These are phyloP conservation scores for Drosophila bifasciata DNA, from an alignment of 1,140 invertebrate genomes.

Conservation along the genomic window DNA sequence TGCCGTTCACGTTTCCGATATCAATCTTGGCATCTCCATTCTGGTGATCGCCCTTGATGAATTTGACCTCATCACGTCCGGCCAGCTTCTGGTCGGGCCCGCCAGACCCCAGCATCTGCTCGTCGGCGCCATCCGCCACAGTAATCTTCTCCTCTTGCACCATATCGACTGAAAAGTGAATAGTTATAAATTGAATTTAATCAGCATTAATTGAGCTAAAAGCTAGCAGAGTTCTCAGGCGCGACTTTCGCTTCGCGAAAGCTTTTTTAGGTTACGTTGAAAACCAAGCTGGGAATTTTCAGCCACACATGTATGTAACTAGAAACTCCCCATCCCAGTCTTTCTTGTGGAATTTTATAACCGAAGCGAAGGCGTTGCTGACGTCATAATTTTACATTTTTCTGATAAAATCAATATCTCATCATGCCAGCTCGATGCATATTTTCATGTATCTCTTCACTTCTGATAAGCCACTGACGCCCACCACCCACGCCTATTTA, in stretches of 20 bases:
- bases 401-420: slow-evolving; percentile 26
- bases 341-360: slow-evolving; percentile 5
- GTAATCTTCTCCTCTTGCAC: slow-evolving; percentile 68
- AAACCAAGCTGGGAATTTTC: slow-evolving; percentile 11
- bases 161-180: slow-evolving; percentile 56
- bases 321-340: slow-evolving; percentile 7
- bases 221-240: slow-evolving; percentile 15
- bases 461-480: slow-evolving; percentile 19
- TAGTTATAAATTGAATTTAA: slow-evolving; percentile 52
- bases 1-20: slow-evolving; percentile 87
- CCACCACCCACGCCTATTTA: neutral
- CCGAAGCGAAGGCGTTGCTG: slow-evolving; percentile 7
- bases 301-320: neutral
- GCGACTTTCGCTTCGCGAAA: slow-evolving; percentile 18
- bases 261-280: slow-evolving; percentile 31
- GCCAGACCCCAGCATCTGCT: slow-evolving; percentile 87
- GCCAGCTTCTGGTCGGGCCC: slow-evolving; percentile 86
- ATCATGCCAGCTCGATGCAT: neutral
- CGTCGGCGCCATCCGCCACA: slow-evolving; percentile 86
- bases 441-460: slow-evolving; percentile 20
- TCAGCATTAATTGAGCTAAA: slow-evolving; percentile 58
- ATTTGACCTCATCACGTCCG: slow-evolving; percentile 88
- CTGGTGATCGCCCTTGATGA: slow-evolving; percentile 88
- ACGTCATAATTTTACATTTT: slow-evolving; percentile 25
- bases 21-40: slow-evolving; percentile 95